phyloP scores from a whole-genome alignment of 1,140 invertebrate genomes.

The Nebria ingens region DNA sequence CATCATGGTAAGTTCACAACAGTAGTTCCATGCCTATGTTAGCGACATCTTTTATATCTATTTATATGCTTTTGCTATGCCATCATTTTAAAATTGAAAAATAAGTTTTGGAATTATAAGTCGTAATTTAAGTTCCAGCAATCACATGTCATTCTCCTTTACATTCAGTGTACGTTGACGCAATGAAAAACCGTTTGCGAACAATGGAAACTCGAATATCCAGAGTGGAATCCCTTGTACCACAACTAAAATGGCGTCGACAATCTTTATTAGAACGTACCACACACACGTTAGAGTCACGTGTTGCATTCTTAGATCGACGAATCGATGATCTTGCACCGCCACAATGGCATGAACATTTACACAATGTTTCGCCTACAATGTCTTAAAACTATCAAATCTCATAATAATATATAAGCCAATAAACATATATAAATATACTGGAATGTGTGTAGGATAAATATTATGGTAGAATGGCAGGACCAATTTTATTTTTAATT shows the following conservation, averaged over 20 bases:
- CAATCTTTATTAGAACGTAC: conserved; percentile 31
- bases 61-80: background rate
- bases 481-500: too few species aligned
- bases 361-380: background rate
- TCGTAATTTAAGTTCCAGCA: conserved; percentile 18
- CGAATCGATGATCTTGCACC: conserved; percentile 30
- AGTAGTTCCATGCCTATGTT: too few species aligned
- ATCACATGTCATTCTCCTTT: conserved; percentile 24
- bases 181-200: conserved; percentile 28
- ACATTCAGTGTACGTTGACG: conserved; percentile 32
- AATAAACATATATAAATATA: too few species aligned
- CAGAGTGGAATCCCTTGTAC: conserved; percentile 28
- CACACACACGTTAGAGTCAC: conserved; percentile 24
- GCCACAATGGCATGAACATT: conserved; percentile 19
- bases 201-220: conserved; percentile 28
- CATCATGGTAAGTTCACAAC: conserved; percentile 23
- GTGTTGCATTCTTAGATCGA: conserved; percentile 29
- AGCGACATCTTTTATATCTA: too few species aligned
- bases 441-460: too few species aligned
- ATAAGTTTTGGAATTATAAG: too few species aligned
- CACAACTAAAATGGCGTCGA: conserved; percentile 28
- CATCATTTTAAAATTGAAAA: conserved; percentile 4
- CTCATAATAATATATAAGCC: too few species aligned
- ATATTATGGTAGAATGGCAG: too few species aligned
- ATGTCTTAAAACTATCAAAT: background rate